These are phyloP conservation scores for Gymnobelideus leadbeateri DNA, from an alignment of 2,113 vertebrate species.

Conservation along the genomic window DNA sequence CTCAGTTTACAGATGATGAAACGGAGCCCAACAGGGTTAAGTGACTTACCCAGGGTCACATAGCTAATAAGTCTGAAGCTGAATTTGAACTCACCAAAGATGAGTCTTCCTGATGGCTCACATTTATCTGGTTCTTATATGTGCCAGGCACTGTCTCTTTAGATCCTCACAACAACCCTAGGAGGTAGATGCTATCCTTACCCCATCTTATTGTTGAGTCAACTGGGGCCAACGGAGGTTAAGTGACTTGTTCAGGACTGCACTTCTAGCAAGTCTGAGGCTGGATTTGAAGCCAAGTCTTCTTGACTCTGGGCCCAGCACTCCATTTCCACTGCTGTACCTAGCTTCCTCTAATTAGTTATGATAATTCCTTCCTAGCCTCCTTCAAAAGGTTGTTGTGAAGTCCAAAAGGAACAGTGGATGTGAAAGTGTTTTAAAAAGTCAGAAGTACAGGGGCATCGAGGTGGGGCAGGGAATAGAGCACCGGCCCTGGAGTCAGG, in stretches of 20 bases:
- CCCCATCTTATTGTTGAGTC: too few relatives aligned
- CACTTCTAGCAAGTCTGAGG: too few relatives aligned
- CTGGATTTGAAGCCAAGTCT: not conserved
- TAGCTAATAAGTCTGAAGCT: not conserved
- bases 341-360: not conserved
- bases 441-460: not conserved
- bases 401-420: not conserved
- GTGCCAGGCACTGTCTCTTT: too few relatives aligned
- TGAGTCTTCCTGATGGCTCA: too few relatives aligned
- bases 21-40: not conserved
- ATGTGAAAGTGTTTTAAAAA: not conserved
- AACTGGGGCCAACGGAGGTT: not conserved
- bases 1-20: not conserved
- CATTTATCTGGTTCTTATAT: too few relatives aligned
- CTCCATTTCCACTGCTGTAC: not conserved
- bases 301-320: not conserved
- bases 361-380: not conserved
- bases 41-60: not conserved
- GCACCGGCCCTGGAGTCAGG: too few relatives aligned
- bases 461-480: too few relatives aligned
- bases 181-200: too few relatives aligned
- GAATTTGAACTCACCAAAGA: not conserved
- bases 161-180: too few relatives aligned
- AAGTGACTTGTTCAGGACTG: not conserved
- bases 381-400: not conserved